Percentiles rank a stretch among this genome's conserved stretches.
These are phyloP conservation scores for Meriones psammophilus DNA, from an alignment of 2,797 vertebrate genomes.

Conservation along the genomic window DNA sequence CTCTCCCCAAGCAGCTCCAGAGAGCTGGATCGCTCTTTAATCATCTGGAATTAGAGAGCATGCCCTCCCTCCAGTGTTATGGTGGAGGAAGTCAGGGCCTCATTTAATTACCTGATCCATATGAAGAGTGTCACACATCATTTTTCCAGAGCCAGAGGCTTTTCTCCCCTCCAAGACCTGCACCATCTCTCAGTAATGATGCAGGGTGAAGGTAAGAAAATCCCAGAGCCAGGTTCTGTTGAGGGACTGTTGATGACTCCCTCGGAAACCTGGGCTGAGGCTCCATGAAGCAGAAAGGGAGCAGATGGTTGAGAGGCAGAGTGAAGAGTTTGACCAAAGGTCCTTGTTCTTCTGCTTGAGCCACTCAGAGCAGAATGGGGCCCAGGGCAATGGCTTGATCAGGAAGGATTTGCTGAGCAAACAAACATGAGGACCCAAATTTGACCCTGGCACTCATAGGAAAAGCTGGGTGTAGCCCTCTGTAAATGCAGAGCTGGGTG, in stretches of 20 bases:
- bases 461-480: background rate
- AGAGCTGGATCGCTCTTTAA: conserved; percentile 84
- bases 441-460: background rate
- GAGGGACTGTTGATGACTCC: background rate
- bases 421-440: background rate
- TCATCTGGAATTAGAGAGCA: conserved; percentile 87
- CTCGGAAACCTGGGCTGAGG: background rate
- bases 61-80: conserved; percentile 81
- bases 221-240: fast-evolving
- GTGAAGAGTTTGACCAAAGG: background rate
- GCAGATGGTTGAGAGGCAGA: background rate
- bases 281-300: background rate
- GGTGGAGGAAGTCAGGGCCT: conserved; percentile 85
- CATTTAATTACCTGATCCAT: conserved; percentile 88
- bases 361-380: background rate
- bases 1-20: conserved; percentile 63
- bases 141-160: conserved; percentile 86
- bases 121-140: conserved; percentile 87
- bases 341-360: background rate
- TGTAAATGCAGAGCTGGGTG: background rate
- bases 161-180: conserved; percentile 79
- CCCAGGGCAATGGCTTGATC: background rate
- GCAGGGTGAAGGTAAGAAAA: conserved; percentile 55
- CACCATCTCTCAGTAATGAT: conserved; percentile 81
- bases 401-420: background rate